Percentiles rank a stretch among this genome's conserved stretches.
Conservation (phyloP, 2,888 invertebrate species). For the Eupithecia centaureata region DNA sequence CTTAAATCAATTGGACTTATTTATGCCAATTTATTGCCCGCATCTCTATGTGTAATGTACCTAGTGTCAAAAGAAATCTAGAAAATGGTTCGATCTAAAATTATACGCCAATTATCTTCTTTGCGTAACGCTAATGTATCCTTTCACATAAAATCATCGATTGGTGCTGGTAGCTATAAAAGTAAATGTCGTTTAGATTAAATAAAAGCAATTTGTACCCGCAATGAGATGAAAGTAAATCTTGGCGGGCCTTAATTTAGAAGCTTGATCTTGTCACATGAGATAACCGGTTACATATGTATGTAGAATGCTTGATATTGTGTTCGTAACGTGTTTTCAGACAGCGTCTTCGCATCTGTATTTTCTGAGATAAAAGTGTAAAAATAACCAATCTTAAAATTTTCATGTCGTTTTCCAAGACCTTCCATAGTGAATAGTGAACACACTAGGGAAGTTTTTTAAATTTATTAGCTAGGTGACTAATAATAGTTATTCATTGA, state of each 20-base stretch:
- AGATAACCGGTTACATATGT: conserved; percentile 19
- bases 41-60: not conserved
- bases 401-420: too few species aligned
- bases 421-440: too few species aligned
- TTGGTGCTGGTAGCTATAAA: conserved; percentile 15
- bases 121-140: conserved; percentile 26
- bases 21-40: conserved; percentile 13
- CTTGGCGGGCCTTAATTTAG: conserved; percentile 33
- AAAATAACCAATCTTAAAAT: too few species aligned
- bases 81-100: not conserved
- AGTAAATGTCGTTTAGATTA: conserved; percentile 30
- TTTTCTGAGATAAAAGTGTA: too few species aligned
- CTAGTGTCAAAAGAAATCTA: not conserved
- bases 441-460: too few species aligned
- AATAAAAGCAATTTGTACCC: conserved; percentile 35
- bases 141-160: conserved; percentile 26
- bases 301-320: conserved; percentile 6
- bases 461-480: not conserved
- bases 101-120: conserved; percentile 9
- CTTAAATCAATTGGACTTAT: conserved; percentile 9
- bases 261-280: conserved; percentile 27
- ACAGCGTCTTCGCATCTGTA: not conserved
- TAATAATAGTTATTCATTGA: not conserved
- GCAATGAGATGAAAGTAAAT: conserved; percentile 44
- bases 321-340: too few species aligned